Evolutionary conservation across 1,140 invertebrate genomes (phyloP).

Genomic region (Stegodyphus mimosarum): DNA sequence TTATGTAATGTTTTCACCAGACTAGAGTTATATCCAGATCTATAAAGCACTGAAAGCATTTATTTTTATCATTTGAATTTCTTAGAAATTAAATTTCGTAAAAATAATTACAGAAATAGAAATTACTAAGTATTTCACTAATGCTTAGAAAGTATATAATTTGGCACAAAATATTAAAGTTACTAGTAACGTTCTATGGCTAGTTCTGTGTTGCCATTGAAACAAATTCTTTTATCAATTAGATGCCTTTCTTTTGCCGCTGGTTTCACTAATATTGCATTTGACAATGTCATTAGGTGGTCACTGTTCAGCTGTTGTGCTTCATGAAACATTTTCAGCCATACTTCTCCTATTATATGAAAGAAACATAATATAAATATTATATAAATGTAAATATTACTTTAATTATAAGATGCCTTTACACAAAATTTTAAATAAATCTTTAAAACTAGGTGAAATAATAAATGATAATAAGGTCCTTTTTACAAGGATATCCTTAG

Average conservation of each 20-base stretch:
- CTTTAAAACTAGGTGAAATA: too few species aligned
- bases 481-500: too few species aligned
- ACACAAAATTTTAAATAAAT: neutral
- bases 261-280: neutral
- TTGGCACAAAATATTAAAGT: neutral
- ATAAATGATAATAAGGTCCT: too few species aligned
- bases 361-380: neutral
- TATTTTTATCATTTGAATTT: too few species aligned
- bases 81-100: too few species aligned
- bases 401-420: neutral
- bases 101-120: too few species aligned
- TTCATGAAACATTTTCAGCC: slow-evolving; percentile 37
- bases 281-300: neutral
- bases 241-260: neutral
- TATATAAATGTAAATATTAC: neutral
- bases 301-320: neutral
- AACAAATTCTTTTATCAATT: slow-evolving; percentile 15
- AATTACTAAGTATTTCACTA: neutral
- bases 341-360: slow-evolving; percentile 8
- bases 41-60: too few species aligned
- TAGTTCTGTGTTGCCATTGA: neutral
- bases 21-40: too few species aligned
- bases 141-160: neutral
- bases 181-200: neutral
- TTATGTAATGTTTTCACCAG: too few species aligned